Evolutionary conservation across 2,888 invertebrate genomes (phyloP), one percentile per base, ranked within the genome.

Genomic region (Chelonus formosanus): DNA sequence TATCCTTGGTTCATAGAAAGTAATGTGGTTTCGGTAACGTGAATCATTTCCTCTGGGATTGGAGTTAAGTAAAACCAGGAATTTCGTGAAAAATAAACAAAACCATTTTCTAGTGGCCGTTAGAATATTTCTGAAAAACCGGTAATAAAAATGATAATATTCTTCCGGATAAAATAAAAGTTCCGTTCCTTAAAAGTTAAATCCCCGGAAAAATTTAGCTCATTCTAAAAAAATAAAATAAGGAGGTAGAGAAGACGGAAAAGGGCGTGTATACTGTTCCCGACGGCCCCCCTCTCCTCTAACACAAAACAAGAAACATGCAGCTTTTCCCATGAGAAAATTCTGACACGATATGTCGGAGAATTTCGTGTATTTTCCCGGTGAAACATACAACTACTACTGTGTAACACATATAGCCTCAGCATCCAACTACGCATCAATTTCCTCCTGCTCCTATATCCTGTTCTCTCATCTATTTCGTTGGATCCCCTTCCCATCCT

Each of bases 321-420:
- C 36, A 47, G 57, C 43, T 53, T 62, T 53, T 63, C 67, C 55
- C 62, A 64, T 52, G 62, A 35, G 62, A 57, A 65, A 62, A 67
- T 55, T 53, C 67, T 57, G 62, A 40, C 7, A 58, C 35, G 40
- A 60, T 61, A 66, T 62, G 61, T 52, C 53, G 5, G n/a, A 53
- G 43, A 44, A 58, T 47, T 57, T 57, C 43, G 52, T 62, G 50
- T 62, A 56, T 56, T 56, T 66, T 34, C 10, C 20, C 34, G 20
- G n/a, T 47, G 10, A 6, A 34, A 3, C 44, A 57, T 44, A 57
- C 4, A n/a, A 20, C 10, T 48, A 48, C 3, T 32, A 7, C 7
- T 40, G 36, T n/a, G n/a, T 54, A 32, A 45, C 54, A 50, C 45
- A 59, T 31, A 60, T 54, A 63, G 57, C 47, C 45, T 44, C 36